These are phyloP conservation scores for Mesorhabditis spiculigera DNA, from an alignment of 2,888 invertebrate species.

Conservation along the genomic window DNA sequence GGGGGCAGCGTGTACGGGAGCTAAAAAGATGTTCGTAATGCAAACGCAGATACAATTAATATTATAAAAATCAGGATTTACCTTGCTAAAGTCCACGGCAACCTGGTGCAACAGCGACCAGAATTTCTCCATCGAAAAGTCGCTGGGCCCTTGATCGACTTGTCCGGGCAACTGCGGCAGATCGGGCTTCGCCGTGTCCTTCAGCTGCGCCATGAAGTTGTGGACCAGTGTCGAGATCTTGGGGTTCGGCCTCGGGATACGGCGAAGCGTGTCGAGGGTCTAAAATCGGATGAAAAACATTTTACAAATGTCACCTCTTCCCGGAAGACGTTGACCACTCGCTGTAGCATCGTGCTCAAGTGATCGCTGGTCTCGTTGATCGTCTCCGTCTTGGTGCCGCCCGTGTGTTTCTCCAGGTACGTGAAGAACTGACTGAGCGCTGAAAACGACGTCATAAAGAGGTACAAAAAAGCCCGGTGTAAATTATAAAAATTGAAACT, in stretches of 20 bases:
- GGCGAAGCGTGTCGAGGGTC: slow-evolving; percentile 26
- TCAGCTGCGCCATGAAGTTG: slow-evolving; percentile 23
- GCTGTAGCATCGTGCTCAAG: background rate
- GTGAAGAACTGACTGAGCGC: background rate
- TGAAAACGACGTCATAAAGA: background rate
- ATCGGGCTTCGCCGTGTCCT: slow-evolving; percentile 9
- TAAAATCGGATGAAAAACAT: background rate
- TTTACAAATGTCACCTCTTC: background rate
- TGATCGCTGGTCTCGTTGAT: background rate
- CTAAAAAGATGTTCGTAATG: background rate
- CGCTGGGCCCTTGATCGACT: background rate
- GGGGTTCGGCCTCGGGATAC: slow-evolving; percentile 22
- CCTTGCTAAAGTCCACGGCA: background rate
- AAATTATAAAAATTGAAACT: background rate
- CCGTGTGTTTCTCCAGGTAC: background rate
- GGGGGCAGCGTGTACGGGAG: background rate
- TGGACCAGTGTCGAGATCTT: slow-evolving; percentile 27
- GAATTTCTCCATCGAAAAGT: background rate
- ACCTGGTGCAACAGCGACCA: background rate
- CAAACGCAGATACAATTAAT: background rate
- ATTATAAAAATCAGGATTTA: background rate
- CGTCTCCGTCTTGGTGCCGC: background rate
- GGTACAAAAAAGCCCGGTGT: background rate
- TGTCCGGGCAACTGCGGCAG: background rate
- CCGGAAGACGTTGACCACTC: background rate